Evolutionary conservation across 2,113 vertebrate genomes (phyloP).

Genomic region (Salvelinus fontinalis): DNA sequence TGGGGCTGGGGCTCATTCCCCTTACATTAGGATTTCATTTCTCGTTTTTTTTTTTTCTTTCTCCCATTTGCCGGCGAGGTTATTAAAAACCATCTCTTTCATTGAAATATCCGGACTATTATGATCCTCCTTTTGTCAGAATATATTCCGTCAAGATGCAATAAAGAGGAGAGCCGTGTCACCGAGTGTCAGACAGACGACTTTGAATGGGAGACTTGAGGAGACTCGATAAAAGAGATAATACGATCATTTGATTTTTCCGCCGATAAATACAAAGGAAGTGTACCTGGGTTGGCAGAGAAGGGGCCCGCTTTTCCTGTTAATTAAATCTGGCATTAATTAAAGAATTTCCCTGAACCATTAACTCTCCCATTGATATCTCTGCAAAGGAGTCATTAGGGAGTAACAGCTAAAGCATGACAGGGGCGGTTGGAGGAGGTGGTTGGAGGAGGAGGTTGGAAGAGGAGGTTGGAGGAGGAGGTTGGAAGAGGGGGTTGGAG

Average conservation of each 20-base stretch:
- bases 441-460: no score
- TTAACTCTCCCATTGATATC: constrained; percentile 27
- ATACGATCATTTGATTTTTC: constrained; percentile 10
- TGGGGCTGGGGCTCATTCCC: background rate
- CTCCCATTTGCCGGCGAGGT: background rate
- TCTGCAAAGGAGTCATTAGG: background rate
- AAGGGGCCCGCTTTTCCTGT: constrained; percentile 3
- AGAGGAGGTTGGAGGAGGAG: no score
- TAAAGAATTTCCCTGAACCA: constrained; percentile 19
- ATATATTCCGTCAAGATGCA: constrained; percentile 11
- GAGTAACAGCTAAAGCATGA: background rate
- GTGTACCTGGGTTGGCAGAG: constrained; percentile 6
- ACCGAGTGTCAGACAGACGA: constrained; percentile 1
- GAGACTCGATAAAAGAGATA: constrained; percentile 16
- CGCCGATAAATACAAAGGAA: constrained; percentile 11
- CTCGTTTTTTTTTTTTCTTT: background rate
- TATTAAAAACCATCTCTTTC: constrained; percentile 17
- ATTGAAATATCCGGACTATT: constrained; percentile 16
- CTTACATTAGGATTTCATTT: background rate
- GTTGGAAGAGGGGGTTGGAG: no score
- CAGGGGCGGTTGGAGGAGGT: background rate
- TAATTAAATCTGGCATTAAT: constrained; percentile 30
- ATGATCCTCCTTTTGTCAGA: constrained; percentile 20
- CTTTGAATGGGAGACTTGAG: background rate
- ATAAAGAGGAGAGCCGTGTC: constrained; percentile 10